Conservation (phyloP, 2,113 vertebrate species). For the Aleadryas rufinucha region DNA sequence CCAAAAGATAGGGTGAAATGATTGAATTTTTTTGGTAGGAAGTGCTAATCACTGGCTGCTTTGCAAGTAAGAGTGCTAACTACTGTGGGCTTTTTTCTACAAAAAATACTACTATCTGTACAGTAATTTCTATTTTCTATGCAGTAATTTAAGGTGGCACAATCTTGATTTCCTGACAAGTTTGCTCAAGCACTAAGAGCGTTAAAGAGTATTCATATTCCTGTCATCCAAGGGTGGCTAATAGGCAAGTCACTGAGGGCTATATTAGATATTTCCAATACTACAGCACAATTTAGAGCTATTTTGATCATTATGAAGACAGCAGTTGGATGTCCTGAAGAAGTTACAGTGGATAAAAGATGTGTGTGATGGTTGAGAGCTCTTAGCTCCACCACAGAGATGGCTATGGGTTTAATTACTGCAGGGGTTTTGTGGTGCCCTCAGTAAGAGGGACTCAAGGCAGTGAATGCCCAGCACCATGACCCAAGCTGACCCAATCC, state of each 20-base stretch:
- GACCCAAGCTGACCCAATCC: background rate
- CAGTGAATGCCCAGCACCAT: background rate
- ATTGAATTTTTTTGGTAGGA: background rate
- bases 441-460: background rate
- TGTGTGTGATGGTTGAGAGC: rapidly evolving
- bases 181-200: background rate
- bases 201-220: background rate
- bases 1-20: background rate
- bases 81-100: background rate
- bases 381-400: background rate
- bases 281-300: background rate
- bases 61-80: background rate
- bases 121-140: background rate
- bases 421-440: background rate
- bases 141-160: background rate
- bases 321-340: background rate
- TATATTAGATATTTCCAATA: background rate
- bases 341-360: background rate
- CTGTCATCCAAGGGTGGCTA: background rate
- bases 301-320: background rate
- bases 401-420: background rate
- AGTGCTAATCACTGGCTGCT: background rate
- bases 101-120: background rate
- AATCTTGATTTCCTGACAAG: background rate
- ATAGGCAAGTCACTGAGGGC: background rate